Conservation (phyloP, 2,113 vertebrate genomes). For the Cisticola juncidis region DNA sequence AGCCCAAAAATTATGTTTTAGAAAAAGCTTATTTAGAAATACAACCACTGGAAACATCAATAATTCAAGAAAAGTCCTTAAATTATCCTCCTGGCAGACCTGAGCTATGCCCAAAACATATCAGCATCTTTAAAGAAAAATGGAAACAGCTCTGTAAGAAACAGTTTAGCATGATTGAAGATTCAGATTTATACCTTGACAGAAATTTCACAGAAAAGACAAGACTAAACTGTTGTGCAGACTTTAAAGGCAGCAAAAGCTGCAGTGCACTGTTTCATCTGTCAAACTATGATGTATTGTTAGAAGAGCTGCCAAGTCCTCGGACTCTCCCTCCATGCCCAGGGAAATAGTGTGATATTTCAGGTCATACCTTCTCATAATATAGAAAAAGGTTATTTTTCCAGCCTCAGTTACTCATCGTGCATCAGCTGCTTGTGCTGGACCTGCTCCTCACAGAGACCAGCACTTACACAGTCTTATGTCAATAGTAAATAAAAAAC, state of each 20-base stretch:
- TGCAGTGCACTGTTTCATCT: not conserved
- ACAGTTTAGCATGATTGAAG: not conserved
- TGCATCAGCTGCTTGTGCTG: not conserved
- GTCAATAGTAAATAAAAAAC: not conserved
- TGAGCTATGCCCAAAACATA: not conserved
- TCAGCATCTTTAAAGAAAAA: not conserved
- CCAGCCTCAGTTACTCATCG: not conserved
- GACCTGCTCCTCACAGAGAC: not conserved
- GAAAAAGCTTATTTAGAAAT: not conserved
- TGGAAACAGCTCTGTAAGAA: not conserved
- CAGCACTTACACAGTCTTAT: not conserved
- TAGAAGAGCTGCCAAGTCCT: not conserved
- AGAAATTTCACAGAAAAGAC: not conserved
- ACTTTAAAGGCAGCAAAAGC: not conserved
- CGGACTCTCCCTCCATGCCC: accelerated
- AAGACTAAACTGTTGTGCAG: not conserved
- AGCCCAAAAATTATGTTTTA: not conserved
- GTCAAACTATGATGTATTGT: accelerated
- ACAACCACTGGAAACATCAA: not conserved
- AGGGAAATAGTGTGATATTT: not conserved
- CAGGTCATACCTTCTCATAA: not conserved
- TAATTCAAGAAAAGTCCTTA: not conserved
- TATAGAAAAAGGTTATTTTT: not conserved
- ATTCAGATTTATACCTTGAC: conserved; percentile 1
- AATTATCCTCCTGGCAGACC: not conserved